Percentiles rank a stretch among this genome's conserved stretches.
Evolutionary conservation across 1,140 invertebrate species (phyloP).

Genomic region (Brachionus manjavacas): DNA sequence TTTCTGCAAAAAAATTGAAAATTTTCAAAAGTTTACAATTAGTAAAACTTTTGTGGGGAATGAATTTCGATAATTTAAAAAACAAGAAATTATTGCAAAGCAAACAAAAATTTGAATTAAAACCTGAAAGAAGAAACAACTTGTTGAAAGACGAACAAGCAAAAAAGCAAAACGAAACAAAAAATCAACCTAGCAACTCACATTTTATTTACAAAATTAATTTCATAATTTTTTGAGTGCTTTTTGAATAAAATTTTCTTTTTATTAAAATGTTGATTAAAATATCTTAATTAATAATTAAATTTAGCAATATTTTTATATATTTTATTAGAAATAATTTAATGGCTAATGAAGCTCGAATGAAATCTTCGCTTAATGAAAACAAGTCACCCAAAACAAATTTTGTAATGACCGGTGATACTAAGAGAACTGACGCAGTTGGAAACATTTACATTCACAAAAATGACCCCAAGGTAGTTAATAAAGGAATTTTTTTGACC

Average conservation of each 20-base stretch:
- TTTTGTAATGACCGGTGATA: not conserved
- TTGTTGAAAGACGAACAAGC: not conserved
- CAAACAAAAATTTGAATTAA: not conserved
- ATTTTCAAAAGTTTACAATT: not conserved
- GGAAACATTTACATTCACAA: conserved; percentile 23
- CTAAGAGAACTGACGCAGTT: not conserved
- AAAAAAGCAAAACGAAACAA: not conserved
- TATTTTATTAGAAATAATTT: too few species aligned
- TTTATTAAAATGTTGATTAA: not conserved
- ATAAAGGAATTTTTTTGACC: conserved; percentile 4
- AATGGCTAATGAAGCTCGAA: not conserved
- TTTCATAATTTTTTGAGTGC: conserved; percentile 7
- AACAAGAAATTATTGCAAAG: not conserved
- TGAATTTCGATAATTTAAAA: not conserved
- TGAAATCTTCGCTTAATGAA: not conserved
- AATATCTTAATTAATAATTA: not conserved
- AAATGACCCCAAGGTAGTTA: conserved; percentile 30
- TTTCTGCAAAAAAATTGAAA: not conserved
- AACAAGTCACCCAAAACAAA: not conserved
- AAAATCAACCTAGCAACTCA: conserved; percentile 22
- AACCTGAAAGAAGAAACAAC: not conserved
- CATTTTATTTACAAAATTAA: conserved; percentile 36
- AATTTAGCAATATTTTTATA: not conserved
- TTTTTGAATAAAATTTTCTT: not conserved
- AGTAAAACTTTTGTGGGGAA: not conserved